phyloP scores from a whole-genome alignment of 2,113 vertebrate species.

The Thryonomys swinderianus region DNA sequence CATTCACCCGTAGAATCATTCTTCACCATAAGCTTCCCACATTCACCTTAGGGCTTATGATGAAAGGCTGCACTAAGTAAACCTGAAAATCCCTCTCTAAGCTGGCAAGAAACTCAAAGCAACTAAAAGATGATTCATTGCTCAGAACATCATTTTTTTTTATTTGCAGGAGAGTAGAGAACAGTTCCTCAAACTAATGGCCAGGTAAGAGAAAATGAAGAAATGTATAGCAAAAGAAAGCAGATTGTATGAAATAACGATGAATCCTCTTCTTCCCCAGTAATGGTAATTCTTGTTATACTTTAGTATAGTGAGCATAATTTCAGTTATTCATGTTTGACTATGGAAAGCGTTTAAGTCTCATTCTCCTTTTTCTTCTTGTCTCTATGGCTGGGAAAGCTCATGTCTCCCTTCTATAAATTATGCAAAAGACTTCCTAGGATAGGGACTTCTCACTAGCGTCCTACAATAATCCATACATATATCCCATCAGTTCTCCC shows the following conservation, averaged over 20 bases:
- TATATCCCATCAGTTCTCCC: not conserved
- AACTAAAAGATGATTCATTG: slow-evolving; percentile 73
- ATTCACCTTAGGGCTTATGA: slow-evolving; percentile 58
- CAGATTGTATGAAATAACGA: not conserved
- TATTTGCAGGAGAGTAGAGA: slow-evolving; percentile 16
- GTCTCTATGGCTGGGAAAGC: fast-evolving
- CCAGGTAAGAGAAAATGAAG: not conserved
- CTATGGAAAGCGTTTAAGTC: not conserved
- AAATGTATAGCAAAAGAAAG: not conserved
- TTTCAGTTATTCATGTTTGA: not conserved
- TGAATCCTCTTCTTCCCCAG: not conserved
- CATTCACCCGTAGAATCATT: slow-evolving; percentile 48
- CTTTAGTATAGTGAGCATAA: not conserved
- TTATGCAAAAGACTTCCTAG: fast-evolving
- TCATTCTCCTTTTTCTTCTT: fast-evolving
- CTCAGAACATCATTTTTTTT: slow-evolving; percentile 58
- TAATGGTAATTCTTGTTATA: not conserved
- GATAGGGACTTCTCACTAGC: not conserved
- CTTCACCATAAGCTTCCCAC: not conserved
- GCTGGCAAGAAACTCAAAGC: slow-evolving; percentile 68
- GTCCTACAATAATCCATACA: fast-evolving
- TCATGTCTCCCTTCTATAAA: fast-evolving
- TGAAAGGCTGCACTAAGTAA: slow-evolving; percentile 69
- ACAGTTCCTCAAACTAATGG: not conserved
- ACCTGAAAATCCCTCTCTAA: slow-evolving; percentile 74